Conservation (phyloP, 2,113 vertebrate species). For the Hydrolagus affinis region DNA sequence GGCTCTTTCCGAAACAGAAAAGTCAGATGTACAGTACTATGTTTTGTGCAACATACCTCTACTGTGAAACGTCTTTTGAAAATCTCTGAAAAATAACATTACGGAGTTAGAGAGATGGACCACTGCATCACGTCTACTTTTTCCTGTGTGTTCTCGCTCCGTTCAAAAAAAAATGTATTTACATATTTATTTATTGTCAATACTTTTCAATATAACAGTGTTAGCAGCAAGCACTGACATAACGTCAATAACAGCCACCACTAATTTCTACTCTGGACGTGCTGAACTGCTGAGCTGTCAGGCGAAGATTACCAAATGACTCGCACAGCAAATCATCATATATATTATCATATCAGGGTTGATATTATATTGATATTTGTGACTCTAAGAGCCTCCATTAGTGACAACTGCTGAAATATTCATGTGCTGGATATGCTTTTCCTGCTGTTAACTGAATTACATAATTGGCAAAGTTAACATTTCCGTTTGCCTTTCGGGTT, state of each 20-base stretch:
- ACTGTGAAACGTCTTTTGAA: neutral
- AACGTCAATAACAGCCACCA: conserved; percentile 16
- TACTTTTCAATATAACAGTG: conserved; percentile 17
- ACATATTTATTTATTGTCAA: conserved; percentile 12
- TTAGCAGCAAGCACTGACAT: neutral
- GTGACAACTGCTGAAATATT: conserved; percentile 1
- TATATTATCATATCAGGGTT: conserved; percentile 13
- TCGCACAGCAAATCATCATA: conserved; percentile 5
- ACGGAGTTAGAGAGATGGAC: neutral
- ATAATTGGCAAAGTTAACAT: neutral
- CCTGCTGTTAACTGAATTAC: neutral
- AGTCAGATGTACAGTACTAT: neutral
- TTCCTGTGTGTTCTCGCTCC: neutral
- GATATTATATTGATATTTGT: neutral
- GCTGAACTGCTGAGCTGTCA: neutral
- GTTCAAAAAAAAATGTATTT: neutral
- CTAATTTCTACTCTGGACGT: neutral
- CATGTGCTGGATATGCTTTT: neutral
- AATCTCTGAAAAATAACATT: neutral
- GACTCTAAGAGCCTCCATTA: neutral
- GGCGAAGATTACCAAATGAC: neutral
- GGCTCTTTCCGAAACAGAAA: neutral
- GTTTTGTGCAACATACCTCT: neutral
- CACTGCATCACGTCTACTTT: neutral
- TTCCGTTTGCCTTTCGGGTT: neutral